A percentile compares a stretch with the other conserved stretches of the same genome.
Conservation (phyloP, 2,888 invertebrate species). For the Andrena trimmerana region DNA sequence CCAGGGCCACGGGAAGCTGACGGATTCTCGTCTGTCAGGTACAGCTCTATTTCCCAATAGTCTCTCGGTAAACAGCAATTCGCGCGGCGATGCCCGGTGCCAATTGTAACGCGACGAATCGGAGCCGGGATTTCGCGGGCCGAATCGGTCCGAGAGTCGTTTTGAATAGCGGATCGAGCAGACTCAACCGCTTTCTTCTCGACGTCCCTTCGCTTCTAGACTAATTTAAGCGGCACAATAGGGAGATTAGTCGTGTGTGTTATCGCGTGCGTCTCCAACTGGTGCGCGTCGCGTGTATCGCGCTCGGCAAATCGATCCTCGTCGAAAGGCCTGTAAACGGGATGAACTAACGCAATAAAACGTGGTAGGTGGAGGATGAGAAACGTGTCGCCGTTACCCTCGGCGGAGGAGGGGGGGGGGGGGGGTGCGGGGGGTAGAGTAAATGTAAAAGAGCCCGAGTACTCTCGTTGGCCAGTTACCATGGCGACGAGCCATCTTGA, state of each 20-base stretch:
- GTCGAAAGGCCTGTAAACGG: constrained; percentile 15
- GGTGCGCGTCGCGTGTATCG: constrained; percentile 29
- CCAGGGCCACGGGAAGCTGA: constrained; percentile 53
- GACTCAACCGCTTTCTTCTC: background rate
- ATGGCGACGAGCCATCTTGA: constrained; percentile 84
- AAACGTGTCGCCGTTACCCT: constrained; percentile 32
- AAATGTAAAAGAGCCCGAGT: constrained; percentile 64
- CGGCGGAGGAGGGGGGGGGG: background rate
- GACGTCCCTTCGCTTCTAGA: background rate
- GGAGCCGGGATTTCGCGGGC: background rate
- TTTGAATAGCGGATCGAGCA: background rate
- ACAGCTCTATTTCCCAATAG: background rate
- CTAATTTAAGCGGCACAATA: constrained; percentile 23
- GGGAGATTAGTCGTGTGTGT: constrained; percentile 6
- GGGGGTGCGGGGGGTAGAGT: constrained; percentile 13
- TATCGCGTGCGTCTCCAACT: constrained; percentile 12
- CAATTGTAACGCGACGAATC: background rate
- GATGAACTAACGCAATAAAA: constrained; percentile 18
- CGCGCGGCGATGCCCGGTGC: background rate
- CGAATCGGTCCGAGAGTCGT: background rate
- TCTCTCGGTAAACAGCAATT: background rate
- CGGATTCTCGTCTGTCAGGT: constrained; percentile 59
- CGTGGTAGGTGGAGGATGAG: constrained; percentile 25
- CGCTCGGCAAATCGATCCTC: constrained; percentile 25
- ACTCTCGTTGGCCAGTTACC: constrained; percentile 74